phyloP scores from a whole-genome alignment of 2,113 vertebrate species.

The Todiramphus saurophagus region DNA sequence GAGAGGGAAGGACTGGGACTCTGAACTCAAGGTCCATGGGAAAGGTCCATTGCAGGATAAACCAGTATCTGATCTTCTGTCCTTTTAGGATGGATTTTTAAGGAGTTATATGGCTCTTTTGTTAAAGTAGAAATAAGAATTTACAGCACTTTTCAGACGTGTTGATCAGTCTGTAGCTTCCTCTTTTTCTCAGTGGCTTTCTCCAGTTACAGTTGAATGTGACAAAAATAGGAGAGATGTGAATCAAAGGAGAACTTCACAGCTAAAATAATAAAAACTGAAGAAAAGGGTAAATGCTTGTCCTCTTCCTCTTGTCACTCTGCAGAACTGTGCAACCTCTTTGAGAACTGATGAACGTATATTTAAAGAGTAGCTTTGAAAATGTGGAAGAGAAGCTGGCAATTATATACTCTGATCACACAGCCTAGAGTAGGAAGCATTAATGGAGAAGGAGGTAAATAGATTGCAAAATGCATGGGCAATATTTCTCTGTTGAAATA shows the following conservation, averaged over 20 bases:
- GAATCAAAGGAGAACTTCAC: conserved; percentile 5
- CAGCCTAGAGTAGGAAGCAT: neutral
- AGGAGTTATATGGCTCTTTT: neutral
- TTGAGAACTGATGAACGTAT: neutral
- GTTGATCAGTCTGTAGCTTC: neutral
- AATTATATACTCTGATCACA: neutral
- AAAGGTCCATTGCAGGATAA: neutral
- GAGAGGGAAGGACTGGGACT: neutral
- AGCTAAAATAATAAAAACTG: neutral
- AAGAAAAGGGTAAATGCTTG: neutral
- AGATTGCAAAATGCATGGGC: neutral
- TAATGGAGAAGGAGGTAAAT: neutral
- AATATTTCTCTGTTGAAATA: neutral
- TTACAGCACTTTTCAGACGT: neutral
- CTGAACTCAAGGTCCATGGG: neutral
- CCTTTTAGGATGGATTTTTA: neutral
- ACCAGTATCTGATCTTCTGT: neutral
- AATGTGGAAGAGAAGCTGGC: neutral
- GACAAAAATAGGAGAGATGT: neutral
- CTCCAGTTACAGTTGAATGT: neutral
- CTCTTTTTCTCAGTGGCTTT: neutral
- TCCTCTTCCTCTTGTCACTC: neutral
- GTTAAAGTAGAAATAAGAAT: neutral
- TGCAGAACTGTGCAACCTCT: neutral
- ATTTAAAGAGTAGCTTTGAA: neutral